A percentile compares a stretch with the other conserved stretches of the same genome.
These are phyloP conservation scores for Apamea epomidion DNA, from an alignment of 2,888 invertebrate species.

Conservation along the genomic window DNA sequence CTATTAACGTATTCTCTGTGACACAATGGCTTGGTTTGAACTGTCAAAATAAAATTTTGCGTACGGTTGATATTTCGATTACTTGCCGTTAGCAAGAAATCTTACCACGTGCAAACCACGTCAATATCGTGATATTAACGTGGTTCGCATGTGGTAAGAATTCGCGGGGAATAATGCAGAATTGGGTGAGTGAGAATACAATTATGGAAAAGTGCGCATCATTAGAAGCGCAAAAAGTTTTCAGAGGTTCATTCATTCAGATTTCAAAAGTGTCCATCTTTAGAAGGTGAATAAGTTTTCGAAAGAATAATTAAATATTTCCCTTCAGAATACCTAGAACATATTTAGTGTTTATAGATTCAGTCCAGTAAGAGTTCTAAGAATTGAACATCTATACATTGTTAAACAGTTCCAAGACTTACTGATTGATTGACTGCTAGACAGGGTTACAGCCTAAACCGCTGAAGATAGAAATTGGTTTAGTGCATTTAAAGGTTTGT, in stretches of 20 bases:
- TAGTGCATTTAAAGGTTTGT: constrained; percentile 10
- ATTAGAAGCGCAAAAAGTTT: neutral
- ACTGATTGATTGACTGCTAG: constrained; percentile 48
- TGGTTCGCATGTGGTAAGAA: too few relatives aligned
- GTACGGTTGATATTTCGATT: too few relatives aligned
- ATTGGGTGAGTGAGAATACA: too few relatives aligned
- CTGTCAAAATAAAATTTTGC: too few relatives aligned
- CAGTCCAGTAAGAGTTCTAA: constrained; percentile 24
- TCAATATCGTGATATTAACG: too few relatives aligned
- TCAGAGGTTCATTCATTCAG: neutral
- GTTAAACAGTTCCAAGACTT: constrained; percentile 40
- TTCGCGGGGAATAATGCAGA: too few relatives aligned
- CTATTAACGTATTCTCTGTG: too few relatives aligned
- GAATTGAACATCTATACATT: constrained; percentile 29
- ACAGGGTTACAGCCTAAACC: constrained; percentile 7
- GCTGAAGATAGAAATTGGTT: neutral
- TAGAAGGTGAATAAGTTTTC: neutral
- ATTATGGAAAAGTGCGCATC: neutral
- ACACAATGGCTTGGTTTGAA: too few relatives aligned
- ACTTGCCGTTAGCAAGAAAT: too few relatives aligned
- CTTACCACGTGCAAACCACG: too few relatives aligned
- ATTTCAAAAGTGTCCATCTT: neutral
- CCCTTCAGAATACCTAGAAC: neutral
- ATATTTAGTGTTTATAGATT: constrained; percentile 5
- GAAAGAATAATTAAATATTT: neutral